phyloP scores from a whole-genome alignment of 2,113 vertebrate genomes.

The Spea multiplicata region DNA sequence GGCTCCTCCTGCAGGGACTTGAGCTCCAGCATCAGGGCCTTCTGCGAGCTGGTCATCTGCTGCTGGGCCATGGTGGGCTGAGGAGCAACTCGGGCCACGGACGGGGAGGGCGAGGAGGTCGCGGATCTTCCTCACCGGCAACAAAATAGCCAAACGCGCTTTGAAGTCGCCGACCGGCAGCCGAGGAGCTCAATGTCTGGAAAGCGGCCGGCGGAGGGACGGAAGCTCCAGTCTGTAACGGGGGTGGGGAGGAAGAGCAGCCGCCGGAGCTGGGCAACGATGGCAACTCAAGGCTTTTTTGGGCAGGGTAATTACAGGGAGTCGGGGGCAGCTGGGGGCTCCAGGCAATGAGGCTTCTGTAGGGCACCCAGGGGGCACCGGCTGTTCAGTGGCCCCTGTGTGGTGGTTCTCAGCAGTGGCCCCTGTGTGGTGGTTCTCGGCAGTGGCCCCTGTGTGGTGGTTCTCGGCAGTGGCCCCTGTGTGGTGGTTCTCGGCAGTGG shows the following conservation, averaged over 20 bases:
- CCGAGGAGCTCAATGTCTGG: too few species aligned
- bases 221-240: too few species aligned
- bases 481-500: neutral
- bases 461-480: neutral
- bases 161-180: too few species aligned
- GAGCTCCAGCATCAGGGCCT: constrained; percentile 93
- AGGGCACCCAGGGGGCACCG: too few species aligned
- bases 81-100: neutral
- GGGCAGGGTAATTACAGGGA: too few species aligned
- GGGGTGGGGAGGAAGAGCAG: too few species aligned
- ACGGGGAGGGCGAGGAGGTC: constrained; percentile 41
- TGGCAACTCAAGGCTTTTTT: too few species aligned
- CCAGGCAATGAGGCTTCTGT: too few species aligned
- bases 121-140: neutral
- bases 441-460: neutral
- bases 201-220: too few species aligned
- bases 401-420: neutral
- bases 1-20: constrained; percentile 93
- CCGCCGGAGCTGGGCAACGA: too few species aligned
- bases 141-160: neutral
- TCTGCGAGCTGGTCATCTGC: constrained; percentile 93
- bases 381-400: too few species aligned
- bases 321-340: too few species aligned
- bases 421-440: neutral
- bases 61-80: constrained; percentile 84